These are phyloP conservation scores for Paratilapia polleni DNA, from an alignment of 2,113 vertebrate genomes.

Conservation along the genomic window DNA sequence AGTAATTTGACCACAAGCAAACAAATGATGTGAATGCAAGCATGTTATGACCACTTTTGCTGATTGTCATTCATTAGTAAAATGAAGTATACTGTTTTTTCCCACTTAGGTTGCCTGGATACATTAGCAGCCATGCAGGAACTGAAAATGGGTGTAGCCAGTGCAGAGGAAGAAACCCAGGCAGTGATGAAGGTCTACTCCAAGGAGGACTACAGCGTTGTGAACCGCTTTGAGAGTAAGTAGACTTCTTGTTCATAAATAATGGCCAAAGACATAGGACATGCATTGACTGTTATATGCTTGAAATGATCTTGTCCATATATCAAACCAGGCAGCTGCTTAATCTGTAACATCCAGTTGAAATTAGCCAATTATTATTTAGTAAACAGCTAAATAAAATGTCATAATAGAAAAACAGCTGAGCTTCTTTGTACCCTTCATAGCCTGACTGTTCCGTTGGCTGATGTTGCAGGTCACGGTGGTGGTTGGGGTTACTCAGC, in stretches of 20 bases:
- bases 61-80: not conserved
- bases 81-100: not conserved
- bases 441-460: not conserved
- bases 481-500: conserved; percentile 99
- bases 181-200: conserved; percentile 99
- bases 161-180: conserved; percentile 95
- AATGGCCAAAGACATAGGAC: not conserved
- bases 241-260: conserved; percentile 8
- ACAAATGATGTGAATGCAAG: not conserved
- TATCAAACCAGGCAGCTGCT: not conserved
- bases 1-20: not conserved
- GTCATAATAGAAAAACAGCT: not conserved
- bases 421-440: not conserved
- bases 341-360: not conserved
- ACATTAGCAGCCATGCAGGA: conserved; percentile 98
- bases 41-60: not conserved
- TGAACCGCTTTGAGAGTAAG: conserved; percentile 99
- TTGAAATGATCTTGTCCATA: not conserved
- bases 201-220: conserved; percentile 98
- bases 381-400: not conserved
- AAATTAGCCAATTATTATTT: not conserved
- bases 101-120: conserved; percentile 91
- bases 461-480: conserved; percentile 89
- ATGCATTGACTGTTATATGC: not conserved
- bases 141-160: conserved; percentile 96